Percentiles rank a stretch among this genome's conserved stretches.
phyloP scores from a whole-genome alignment of 2,113 vertebrate genomes.

The Cryptomyrus ogoouensis region DNA sequence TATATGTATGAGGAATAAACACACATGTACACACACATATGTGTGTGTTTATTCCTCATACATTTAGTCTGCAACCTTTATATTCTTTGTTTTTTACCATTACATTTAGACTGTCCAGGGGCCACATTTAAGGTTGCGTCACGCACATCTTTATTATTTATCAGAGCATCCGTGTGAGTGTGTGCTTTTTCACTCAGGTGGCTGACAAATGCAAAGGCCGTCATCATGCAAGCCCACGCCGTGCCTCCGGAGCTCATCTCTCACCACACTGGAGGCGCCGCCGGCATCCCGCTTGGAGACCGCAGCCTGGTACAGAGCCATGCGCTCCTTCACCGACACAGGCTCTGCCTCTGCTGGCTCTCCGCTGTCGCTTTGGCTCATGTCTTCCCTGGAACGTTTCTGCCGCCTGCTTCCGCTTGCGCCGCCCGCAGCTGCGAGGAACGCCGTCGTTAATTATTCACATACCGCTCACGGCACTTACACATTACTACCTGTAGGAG shows the following conservation, averaged over 20 bases:
- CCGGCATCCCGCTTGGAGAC: conserved; percentile 62
- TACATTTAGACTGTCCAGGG: background rate
- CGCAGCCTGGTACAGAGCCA: conserved; percentile 88
- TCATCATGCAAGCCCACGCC: background rate
- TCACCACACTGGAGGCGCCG: conserved; percentile 68
- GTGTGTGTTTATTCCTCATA: background rate
- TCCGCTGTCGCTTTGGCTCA: conserved; percentile 25
- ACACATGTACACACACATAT: too few species aligned
- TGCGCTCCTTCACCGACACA: conserved; percentile 78
- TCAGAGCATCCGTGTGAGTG: background rate
- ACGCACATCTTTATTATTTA: background rate
- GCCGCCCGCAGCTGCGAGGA: conserved; percentile 55
- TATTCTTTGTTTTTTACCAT: background rate
- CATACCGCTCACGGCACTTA: background rate
- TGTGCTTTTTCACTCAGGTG: background rate
- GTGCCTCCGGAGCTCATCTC: conserved; percentile 26
- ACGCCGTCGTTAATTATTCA: conserved; percentile 14
- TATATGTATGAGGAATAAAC: too few species aligned
- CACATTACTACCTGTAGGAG: background rate
- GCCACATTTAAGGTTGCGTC: background rate
- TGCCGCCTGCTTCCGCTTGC: conserved; percentile 38
- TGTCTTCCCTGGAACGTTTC: conserved; percentile 46
- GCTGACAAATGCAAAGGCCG: background rate
- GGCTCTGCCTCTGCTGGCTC: conserved; percentile 57
- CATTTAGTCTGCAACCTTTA: background rate